Evolutionary conservation across 2,797 vertebrate species (phyloP).

Genomic region (Cossypha polioptera): DNA sequence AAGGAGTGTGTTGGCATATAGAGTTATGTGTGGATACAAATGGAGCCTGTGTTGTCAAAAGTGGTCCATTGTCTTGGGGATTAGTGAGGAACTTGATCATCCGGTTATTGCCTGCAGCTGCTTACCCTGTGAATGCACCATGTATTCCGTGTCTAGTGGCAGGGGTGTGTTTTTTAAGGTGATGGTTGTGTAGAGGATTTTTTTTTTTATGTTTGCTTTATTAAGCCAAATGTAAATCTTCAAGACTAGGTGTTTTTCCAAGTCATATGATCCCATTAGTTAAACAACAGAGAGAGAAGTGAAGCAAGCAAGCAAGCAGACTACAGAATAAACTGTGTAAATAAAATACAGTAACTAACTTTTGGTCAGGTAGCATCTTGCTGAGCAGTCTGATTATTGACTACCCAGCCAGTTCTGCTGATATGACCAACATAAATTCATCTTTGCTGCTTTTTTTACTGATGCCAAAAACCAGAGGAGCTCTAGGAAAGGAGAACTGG

Average conservation of each 20-base stretch:
- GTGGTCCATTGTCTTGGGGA: conserved; percentile 32
- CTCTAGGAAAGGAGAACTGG: conserved; percentile 24
- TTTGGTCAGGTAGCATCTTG: background rate
- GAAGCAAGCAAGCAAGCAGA: conserved; percentile 19
- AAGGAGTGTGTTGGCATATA: background rate
- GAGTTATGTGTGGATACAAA: background rate
- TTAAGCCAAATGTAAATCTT: conserved; percentile 50
- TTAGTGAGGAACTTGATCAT: conserved; percentile 47
- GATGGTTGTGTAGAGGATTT: conserved; percentile 25
- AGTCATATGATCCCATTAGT: conserved; percentile 29
- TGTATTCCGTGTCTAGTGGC: background rate
- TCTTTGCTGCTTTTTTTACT: conserved; percentile 32
- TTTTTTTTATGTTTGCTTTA: conserved; percentile 25
- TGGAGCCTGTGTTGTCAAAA: background rate
- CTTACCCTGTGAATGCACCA: background rate
- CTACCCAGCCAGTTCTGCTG: conserved; percentile 34
- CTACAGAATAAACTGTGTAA: background rate
- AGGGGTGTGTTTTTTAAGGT: background rate
- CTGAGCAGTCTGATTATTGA: conserved; percentile 37
- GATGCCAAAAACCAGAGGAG: conserved; percentile 7
- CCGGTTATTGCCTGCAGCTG: conserved; percentile 24
- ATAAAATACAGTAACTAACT: conserved; percentile 36
- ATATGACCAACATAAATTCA: conserved; percentile 41
- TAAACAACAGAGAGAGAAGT: conserved; percentile 27
- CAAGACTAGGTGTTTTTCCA: conserved; percentile 14